These are phyloP conservation scores for Andrena fulva DNA, from an alignment of 2,888 invertebrate species.

Conservation along the genomic window DNA sequence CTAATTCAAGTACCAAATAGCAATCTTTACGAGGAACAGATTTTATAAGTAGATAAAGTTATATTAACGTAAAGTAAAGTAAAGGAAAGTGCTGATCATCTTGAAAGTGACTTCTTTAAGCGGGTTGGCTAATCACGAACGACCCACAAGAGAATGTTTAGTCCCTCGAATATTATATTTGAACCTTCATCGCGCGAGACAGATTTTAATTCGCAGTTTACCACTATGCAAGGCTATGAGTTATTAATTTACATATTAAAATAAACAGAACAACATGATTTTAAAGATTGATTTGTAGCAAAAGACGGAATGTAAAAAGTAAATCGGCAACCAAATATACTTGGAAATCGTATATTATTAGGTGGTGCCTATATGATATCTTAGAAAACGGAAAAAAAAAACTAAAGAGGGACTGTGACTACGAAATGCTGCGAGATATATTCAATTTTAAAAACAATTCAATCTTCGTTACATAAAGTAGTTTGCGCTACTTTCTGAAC, in stretches of 20 bases:
- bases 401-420: constrained; percentile 50
- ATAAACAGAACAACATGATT: constrained; percentile 1
- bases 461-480: constrained; percentile 38
- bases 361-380: constrained; percentile 38
- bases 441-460: constrained; percentile 50
- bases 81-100: constrained; percentile 56
- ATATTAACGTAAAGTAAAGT: constrained; percentile 21
- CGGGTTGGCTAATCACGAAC: constrained; percentile 40
- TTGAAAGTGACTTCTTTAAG: constrained; percentile 69
- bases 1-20: constrained; percentile 4
- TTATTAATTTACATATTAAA: constrained; percentile 37
- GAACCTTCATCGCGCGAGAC: constrained; percentile 21
- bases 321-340: constrained; percentile 32
- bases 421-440: constrained; percentile 33
- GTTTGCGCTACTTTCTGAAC: constrained; percentile 56
- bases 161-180: constrained; percentile 55
- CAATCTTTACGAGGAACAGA: not conserved
- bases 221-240: constrained; percentile 27
- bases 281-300: constrained; percentile 36
- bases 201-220: constrained; percentile 37
- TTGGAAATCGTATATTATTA: constrained; percentile 37
- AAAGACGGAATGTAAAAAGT: constrained; percentile 7
- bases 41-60: constrained; percentile 17
- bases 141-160: constrained; percentile 46
- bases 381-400: constrained; percentile 20